These are phyloP conservation scores for Aelia acuminata DNA, from an alignment of 2,888 invertebrate genomes.

Conservation along the genomic window DNA sequence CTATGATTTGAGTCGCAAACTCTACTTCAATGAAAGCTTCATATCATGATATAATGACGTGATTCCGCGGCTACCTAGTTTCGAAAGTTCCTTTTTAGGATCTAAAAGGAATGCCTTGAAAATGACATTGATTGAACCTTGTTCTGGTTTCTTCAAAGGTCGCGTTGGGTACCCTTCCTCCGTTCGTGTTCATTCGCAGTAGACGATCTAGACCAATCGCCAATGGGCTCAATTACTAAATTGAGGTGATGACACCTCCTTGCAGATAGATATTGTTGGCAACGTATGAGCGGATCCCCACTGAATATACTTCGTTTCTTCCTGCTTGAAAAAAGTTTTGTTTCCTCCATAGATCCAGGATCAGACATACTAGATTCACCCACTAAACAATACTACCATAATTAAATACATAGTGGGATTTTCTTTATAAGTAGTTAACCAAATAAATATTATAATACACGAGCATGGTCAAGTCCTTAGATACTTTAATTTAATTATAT, in stretches of 20 bases:
- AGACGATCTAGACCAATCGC: neutral
- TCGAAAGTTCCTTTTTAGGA: neutral
- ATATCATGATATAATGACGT: neutral
- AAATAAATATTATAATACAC: too few relatives aligned
- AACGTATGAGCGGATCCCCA: too few relatives aligned
- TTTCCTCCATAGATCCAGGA: too few relatives aligned
- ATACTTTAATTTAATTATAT: too few relatives aligned
- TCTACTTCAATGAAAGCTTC: neutral
- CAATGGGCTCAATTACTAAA: neutral
- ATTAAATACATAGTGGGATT: too few relatives aligned
- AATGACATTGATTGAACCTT: slow-evolving; percentile 9
- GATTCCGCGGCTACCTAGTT: neutral
- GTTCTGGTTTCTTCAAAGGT: neutral
- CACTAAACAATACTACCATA: too few relatives aligned
- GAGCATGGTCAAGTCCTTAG: too few relatives aligned
- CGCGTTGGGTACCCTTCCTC: neutral
- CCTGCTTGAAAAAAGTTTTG: too few relatives aligned
- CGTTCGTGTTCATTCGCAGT: neutral
- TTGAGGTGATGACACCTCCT: neutral
- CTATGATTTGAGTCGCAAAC: neutral
- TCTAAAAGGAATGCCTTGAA: neutral
- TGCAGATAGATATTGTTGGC: neutral
- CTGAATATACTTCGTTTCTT: too few relatives aligned
- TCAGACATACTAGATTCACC: too few relatives aligned
- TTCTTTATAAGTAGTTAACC: too few relatives aligned